These are phyloP conservation scores for Belonocnema kinseyi DNA, from an alignment of 1,140 invertebrate species.

Conservation along the genomic window DNA sequence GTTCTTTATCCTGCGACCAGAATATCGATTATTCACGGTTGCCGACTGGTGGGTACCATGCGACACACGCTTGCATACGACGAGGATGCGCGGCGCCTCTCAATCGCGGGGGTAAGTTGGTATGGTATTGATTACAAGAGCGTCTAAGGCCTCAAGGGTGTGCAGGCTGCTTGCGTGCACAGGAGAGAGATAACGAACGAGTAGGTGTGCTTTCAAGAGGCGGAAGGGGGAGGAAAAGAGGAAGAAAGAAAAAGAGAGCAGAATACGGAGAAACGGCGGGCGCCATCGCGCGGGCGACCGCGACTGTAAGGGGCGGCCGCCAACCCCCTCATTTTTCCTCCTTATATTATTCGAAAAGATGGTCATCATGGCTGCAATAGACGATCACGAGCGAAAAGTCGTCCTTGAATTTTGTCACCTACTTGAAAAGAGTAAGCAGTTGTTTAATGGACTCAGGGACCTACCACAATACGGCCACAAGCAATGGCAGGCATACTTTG, in stretches of 20 bases:
- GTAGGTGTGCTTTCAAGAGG: slow-evolving; percentile 41
- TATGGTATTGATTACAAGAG: slow-evolving; percentile 65
- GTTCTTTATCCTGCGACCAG: slow-evolving; percentile 39
- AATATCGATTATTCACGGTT: slow-evolving; percentile 45
- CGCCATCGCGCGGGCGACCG: slow-evolving; percentile 70
- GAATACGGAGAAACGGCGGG: slow-evolving; percentile 64
- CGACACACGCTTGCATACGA: slow-evolving; percentile 40
- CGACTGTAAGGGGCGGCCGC: slow-evolving; percentile 62
- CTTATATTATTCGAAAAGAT: slow-evolving; percentile 71
- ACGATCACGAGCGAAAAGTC: slow-evolving; percentile 94
- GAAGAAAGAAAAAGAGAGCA: slow-evolving; percentile 45
- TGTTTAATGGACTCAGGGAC: slow-evolving; percentile 97
- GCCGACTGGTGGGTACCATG: slow-evolving; percentile 51
- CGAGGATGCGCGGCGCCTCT: slow-evolving; percentile 56
- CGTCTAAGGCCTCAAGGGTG: slow-evolving; percentile 35
- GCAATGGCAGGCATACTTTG: slow-evolving; percentile 99
- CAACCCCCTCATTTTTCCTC: slow-evolving; percentile 62
- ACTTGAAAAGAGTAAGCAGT: slow-evolving; percentile 97
- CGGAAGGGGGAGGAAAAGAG: not conserved
- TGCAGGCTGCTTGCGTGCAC: slow-evolving; percentile 12
- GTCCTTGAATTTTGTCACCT: slow-evolving; percentile 97
- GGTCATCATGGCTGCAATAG: slow-evolving; percentile 85
- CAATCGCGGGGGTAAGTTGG: slow-evolving; percentile 63
- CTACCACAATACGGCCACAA: slow-evolving; percentile 97
- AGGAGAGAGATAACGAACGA: slow-evolving; percentile 46